phyloP scores from a whole-genome alignment of 2,113 vertebrate genomes.

The Brachyhypopomus occidentalis region DNA sequence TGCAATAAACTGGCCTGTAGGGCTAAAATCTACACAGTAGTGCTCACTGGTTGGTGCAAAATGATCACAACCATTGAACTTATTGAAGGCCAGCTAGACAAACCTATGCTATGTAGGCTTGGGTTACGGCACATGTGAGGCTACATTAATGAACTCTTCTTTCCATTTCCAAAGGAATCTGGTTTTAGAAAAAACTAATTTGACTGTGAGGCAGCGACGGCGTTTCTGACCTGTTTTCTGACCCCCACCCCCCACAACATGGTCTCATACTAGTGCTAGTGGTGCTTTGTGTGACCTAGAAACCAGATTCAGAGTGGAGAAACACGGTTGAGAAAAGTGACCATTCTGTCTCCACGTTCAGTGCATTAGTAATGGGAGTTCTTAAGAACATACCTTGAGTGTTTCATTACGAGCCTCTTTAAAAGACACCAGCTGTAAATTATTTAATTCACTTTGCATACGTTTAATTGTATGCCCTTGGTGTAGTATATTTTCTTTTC shows the following conservation, averaged over 20 bases:
- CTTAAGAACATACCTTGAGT: not conserved
- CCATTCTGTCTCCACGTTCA: not conserved
- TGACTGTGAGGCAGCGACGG: not conserved
- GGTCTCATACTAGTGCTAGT: slow-evolving; percentile 13
- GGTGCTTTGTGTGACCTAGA: slow-evolving; percentile 40
- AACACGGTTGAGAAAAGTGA: slow-evolving; percentile 10
- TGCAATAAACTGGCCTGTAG: too few relatives aligned
- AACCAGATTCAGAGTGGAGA: slow-evolving; percentile 48
- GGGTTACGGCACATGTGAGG: not conserved
- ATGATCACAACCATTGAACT: not conserved
- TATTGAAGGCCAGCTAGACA: not conserved
- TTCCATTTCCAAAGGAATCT: not conserved
- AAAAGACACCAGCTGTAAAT: not conserved
- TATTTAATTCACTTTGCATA: not conserved
- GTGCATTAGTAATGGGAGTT: not conserved
- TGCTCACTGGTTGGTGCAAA: not conserved
- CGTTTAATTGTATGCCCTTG: slow-evolving; percentile 5
- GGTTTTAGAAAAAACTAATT: not conserved
- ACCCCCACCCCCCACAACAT: slow-evolving; percentile 37
- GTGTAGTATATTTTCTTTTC: too few relatives aligned
- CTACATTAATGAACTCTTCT: not conserved
- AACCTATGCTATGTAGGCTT: not conserved
- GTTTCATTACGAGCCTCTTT: not conserved
- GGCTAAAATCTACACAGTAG: not conserved
- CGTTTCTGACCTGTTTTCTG: not conserved